Percentiles rank a stretch among this genome's conserved stretches.
phyloP scores from a whole-genome alignment of 2,113 vertebrate genomes.

The Amphilophus citrinellus region DNA sequence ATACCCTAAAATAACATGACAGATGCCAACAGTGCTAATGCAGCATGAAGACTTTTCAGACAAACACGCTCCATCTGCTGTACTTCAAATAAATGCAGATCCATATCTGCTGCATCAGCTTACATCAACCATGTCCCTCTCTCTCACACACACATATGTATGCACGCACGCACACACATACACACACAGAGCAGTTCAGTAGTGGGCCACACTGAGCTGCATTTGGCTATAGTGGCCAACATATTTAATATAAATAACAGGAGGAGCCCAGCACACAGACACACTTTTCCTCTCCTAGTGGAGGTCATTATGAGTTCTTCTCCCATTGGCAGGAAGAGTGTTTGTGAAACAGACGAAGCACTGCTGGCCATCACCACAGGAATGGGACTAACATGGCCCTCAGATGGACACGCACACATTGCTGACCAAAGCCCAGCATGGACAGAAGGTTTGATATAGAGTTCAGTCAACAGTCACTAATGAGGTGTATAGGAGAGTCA shows the following conservation, averaged over 20 bases:
- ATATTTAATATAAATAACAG: conserved; percentile 66
- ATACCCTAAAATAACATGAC: conserved; percentile 14
- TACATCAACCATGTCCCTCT: conserved; percentile 4
- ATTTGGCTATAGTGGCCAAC: conserved; percentile 29
- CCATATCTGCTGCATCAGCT: conserved; percentile 64
- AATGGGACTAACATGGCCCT: conserved; percentile 56
- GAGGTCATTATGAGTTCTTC: conserved; percentile 57
- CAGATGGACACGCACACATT: conserved; percentile 39
- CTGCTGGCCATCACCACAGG: conserved; percentile 58
- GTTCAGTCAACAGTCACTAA: conserved; percentile 57
- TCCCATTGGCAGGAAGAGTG: conserved; percentile 59
- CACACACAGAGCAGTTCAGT: neutral
- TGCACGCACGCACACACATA: neutral
- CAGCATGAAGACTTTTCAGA: conserved; percentile 41
- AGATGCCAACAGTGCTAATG: conserved; percentile 10
- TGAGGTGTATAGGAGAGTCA: conserved; percentile 57
- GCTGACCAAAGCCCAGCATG: conserved; percentile 57
- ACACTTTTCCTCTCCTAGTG: conserved; percentile 62
- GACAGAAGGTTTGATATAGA: conserved; percentile 63
- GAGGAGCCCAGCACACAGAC: conserved; percentile 47
- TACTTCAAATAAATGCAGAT: conserved; percentile 55
- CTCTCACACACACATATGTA: neutral
- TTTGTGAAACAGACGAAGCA: conserved; percentile 61
- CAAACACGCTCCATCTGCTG: conserved; percentile 61
- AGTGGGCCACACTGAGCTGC: conserved; percentile 7